Percentiles rank a stretch among this genome's conserved stretches.
Evolutionary conservation across 92 coral and sea anemone species (phyloP).

Genomic region (Metridium senile): DNA sequence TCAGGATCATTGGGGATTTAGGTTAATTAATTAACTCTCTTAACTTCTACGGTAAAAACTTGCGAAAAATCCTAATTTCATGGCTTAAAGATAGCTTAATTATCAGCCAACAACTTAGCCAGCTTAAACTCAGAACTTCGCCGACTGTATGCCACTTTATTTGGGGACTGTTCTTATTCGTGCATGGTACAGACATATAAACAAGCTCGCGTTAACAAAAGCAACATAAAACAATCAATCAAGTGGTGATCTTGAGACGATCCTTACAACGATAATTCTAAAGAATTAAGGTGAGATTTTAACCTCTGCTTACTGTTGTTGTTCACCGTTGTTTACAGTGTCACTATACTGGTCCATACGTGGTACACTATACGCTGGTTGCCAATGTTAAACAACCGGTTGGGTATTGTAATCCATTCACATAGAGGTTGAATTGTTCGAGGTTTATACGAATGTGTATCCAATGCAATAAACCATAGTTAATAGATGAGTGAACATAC

Average conservation of each 20-base stretch:
- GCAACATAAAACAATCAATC: not conserved
- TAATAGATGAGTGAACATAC: too few relatives aligned
- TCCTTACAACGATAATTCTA: not conserved
- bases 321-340: too few relatives aligned
- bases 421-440: too few relatives aligned
- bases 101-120: not conserved
- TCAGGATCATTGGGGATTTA: not conserved
- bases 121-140: too few relatives aligned
- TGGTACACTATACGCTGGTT: too few relatives aligned
- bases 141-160: too few relatives aligned
- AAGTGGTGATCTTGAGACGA: not conserved
- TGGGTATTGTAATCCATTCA: too few relatives aligned
- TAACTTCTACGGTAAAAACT: not conserved
- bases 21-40: not conserved
- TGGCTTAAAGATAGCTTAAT: not conserved
- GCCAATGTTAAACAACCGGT: too few relatives aligned
- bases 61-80: not conserved
- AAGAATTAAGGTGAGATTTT: not conserved
- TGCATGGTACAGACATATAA: not conserved
- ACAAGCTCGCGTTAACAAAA: not conserved
- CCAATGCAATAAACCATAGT: too few relatives aligned
- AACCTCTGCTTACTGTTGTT: too few relatives aligned
- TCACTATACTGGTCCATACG: too few relatives aligned
- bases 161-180: not conserved
- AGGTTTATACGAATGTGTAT: too few relatives aligned